These are phyloP conservation scores for Amorpha juglandis DNA, from an alignment of 2,888 invertebrate genomes.

Conservation along the genomic window DNA sequence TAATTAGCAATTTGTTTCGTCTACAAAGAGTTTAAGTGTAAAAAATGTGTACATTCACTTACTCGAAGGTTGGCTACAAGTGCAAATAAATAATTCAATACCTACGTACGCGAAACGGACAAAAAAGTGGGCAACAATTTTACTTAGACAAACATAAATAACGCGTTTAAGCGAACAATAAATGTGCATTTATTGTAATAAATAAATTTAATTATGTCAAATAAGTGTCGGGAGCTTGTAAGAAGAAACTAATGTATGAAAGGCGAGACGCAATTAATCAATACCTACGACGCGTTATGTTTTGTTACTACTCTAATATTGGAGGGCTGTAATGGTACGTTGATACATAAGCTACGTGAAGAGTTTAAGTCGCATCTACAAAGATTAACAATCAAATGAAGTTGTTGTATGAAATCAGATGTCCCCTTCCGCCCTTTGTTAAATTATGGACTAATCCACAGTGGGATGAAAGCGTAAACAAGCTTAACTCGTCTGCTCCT, in stretches of 20 bases:
- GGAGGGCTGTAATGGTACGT: neutral
- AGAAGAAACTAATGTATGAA: constrained; percentile 18
- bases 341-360: neutral
- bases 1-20: constrained; percentile 46
- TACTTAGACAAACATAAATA: constrained; percentile 34
- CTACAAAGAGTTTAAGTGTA: constrained; percentile 39
- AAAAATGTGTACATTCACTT: constrained; percentile 42
- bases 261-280: constrained; percentile 12
- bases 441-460: constrained; percentile 4
- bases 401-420: constrained; percentile 4
- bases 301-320: neutral
- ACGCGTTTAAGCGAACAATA: constrained; percentile 29
- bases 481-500: neutral
- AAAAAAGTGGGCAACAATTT: constrained; percentile 37
- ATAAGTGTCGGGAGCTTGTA: constrained; percentile 14
- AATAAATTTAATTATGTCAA: constrained; percentile 24
- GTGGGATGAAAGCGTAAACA: neutral
- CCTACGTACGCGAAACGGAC: constrained; percentile 31
- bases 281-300: constrained; percentile 11
- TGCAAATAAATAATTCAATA: constrained; percentile 53
- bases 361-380: neutral
- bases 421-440: neutral
- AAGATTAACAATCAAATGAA: neutral
- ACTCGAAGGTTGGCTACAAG: constrained; percentile 41
- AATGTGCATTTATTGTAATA: constrained; percentile 24